These are phyloP conservation scores for Chironomus riparius DNA, from an alignment of 2,888 invertebrate species.

Conservation along the genomic window DNA sequence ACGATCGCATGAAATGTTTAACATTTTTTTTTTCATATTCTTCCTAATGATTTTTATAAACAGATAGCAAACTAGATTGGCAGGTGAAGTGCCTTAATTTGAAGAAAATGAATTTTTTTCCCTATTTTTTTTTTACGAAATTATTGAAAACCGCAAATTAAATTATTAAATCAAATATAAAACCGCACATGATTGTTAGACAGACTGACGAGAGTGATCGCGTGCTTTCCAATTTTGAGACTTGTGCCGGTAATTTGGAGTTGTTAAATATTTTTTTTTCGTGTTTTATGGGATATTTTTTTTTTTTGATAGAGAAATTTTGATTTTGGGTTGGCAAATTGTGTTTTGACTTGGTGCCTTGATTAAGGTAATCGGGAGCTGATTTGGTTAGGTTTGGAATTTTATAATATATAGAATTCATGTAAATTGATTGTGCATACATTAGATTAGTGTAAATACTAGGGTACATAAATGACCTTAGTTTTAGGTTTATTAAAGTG, in stretches of 20 bases:
- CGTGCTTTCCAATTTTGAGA: conserved; percentile 13
- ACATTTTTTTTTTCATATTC: too few relatives aligned
- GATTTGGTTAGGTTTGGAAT: too few relatives aligned
- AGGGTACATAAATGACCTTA: too few relatives aligned
- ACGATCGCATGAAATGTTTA: too few relatives aligned
- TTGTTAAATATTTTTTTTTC: not conserved
- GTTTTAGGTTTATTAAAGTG: too few relatives aligned
- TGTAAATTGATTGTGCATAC: too few relatives aligned
- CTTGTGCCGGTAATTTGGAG: conserved; percentile 14
- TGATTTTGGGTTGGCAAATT: too few relatives aligned
- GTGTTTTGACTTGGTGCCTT: too few relatives aligned
- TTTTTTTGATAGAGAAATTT: not conserved
- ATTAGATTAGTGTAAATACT: too few relatives aligned
- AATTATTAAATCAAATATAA: conserved; percentile 23
- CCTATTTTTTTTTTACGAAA: not conserved
- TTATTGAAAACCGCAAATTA: not conserved
- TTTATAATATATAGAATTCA: too few relatives aligned
- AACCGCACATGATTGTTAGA: conserved; percentile 9
- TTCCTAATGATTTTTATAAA: too few relatives aligned
- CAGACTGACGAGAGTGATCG: conserved; percentile 5
- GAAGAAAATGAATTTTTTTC: not conserved
- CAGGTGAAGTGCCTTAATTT: conserved; percentile 13
- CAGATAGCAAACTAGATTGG: not conserved
- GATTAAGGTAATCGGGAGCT: too few relatives aligned
- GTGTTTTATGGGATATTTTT: not conserved